Percentiles rank a stretch among this genome's conserved stretches.
phyloP scores from a whole-genome alignment of 2,888 invertebrate species.

The Anodontia alba region DNA sequence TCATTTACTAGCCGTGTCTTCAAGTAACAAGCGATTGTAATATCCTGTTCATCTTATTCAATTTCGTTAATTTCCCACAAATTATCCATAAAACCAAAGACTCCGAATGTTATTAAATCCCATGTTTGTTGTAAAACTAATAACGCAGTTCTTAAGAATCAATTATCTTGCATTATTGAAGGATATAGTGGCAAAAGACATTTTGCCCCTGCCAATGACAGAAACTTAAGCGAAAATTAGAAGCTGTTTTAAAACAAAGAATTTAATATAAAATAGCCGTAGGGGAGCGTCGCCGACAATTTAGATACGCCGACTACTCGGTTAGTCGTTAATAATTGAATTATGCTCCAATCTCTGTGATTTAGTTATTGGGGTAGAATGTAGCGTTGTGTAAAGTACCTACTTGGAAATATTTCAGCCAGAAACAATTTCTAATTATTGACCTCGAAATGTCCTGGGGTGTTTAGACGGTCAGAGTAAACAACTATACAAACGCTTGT shows the following conservation, averaged over 20 bases:
- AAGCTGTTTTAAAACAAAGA: conserved; percentile 18
- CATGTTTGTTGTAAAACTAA: conserved; percentile 15
- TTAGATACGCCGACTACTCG: background rate
- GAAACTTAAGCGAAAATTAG: conserved; percentile 6
- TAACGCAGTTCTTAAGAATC: conserved; percentile 14
- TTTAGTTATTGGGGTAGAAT: background rate
- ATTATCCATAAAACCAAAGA: background rate
- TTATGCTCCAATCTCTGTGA: conserved; percentile 1
- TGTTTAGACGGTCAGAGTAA: no score
- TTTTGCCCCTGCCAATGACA: conserved; percentile 16
- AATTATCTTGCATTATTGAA: background rate
- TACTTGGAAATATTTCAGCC: background rate
- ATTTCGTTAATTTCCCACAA: conserved; percentile 15
- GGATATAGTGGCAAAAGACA: conserved; percentile 9
- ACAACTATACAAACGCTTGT: no score
- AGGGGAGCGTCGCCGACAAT: conserved; percentile 5
- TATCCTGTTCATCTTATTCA: conserved; percentile 13
- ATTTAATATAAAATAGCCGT: conserved; percentile 15
- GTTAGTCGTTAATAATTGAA: conserved; percentile 9
- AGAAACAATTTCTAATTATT: background rate
- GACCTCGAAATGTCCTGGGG: background rate
- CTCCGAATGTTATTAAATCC: conserved; percentile 9
- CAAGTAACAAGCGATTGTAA: background rate
- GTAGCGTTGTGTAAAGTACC: background rate
- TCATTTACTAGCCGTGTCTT: background rate